These are phyloP conservation scores for Artemia sinica DNA, from an alignment of 2,888 invertebrate genomes.

Conservation along the genomic window DNA sequence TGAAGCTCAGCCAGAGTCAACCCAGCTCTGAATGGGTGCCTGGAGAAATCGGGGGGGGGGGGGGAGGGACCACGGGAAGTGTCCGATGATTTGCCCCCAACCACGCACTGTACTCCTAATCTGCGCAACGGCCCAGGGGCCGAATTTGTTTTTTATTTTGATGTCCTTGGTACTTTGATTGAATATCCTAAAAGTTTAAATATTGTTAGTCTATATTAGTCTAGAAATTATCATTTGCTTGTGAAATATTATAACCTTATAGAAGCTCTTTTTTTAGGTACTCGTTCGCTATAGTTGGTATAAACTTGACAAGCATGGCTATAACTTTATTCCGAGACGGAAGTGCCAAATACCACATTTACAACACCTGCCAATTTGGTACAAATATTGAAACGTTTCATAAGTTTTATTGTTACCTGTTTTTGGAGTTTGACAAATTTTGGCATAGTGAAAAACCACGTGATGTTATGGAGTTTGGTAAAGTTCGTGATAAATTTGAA, in stretches of 20 bases:
- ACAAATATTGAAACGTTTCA: slow-evolving; percentile 63
- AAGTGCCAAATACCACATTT: slow-evolving; percentile 73
- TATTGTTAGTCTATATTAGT: slow-evolving; percentile 9
- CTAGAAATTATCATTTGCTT: background rate
- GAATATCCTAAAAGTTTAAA: background rate
- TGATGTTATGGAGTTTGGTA: slow-evolving; percentile 88
- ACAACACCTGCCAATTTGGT: slow-evolving; percentile 51
- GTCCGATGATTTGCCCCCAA: too few species aligned
- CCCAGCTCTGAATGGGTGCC: too few species aligned
- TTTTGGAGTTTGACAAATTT: slow-evolving; percentile 82
- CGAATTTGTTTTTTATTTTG: too few species aligned
- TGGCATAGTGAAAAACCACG: slow-evolving; percentile 82
- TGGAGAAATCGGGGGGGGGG: too few species aligned
- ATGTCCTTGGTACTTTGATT: too few species aligned
- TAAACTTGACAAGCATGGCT: slow-evolving; percentile 83
- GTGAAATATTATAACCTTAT: background rate
- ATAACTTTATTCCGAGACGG: slow-evolving; percentile 61
- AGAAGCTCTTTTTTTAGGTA: slow-evolving; percentile 1
- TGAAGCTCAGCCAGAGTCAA: too few species aligned
- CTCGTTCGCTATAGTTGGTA: slow-evolving; percentile 48
- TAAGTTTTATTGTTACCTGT: slow-evolving; percentile 78
- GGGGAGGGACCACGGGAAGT: too few species aligned
- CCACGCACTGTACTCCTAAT: too few species aligned
- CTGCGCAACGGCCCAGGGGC: too few species aligned
- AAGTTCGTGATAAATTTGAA: slow-evolving; percentile 68